A percentile compares a stretch with the other conserved stretches of the same genome.
These are phyloP conservation scores for Bradypodion pumilum DNA, from an alignment of 2,797 vertebrate species.

Conservation along the genomic window DNA sequence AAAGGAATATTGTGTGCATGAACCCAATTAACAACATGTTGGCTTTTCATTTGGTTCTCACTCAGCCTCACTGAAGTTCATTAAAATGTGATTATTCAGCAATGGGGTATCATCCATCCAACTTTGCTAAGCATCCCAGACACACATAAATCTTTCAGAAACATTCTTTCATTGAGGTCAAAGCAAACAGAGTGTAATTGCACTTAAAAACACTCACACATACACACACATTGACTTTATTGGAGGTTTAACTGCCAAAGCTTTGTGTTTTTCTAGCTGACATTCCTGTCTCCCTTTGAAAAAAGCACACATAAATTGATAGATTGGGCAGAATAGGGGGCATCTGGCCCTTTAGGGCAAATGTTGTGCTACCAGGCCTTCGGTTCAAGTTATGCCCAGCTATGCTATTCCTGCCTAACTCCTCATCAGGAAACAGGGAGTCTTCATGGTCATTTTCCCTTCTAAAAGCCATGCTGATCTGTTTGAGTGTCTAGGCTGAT, in stretches of 20 bases:
- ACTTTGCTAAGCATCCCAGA: neutral
- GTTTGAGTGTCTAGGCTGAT: neutral
- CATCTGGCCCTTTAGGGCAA: neutral
- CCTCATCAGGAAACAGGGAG: too few relatives aligned
- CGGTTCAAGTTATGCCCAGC: too few relatives aligned
- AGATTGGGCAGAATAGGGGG: neutral
- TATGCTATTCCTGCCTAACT: too few relatives aligned
- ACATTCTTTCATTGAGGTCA: neutral
- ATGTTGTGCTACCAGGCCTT: neutral
- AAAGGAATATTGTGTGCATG: neutral
- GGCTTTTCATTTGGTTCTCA: neutral
- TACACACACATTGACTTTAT: neutral
- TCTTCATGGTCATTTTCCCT: too few relatives aligned
- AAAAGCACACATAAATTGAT: neutral
- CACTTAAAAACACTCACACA: neutral
- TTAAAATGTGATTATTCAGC: neutral
- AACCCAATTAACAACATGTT: neutral
- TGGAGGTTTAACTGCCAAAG: neutral
- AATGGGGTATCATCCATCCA: neutral
- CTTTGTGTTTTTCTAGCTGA: neutral
- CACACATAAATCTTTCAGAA: constrained; percentile 13
- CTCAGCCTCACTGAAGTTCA: neutral
- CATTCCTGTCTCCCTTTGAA: neutral
- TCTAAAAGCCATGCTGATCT: too few relatives aligned
- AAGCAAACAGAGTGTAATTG: neutral